phyloP scores from a whole-genome alignment of 2,113 vertebrate genomes.

The Cebus imitator region DNA sequence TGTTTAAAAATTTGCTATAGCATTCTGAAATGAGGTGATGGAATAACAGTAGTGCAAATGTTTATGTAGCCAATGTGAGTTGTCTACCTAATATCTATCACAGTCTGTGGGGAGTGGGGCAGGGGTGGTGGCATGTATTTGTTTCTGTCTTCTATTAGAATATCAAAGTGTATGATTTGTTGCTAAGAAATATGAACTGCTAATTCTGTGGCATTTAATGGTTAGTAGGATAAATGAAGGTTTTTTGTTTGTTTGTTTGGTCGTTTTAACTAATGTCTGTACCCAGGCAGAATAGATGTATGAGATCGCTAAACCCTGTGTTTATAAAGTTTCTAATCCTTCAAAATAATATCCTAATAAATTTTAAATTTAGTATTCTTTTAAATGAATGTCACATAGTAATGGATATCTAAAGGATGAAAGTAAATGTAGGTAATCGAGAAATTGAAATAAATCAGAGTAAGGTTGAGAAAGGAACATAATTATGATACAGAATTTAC shows the following conservation, averaged over 20 bases:
- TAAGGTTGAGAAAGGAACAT: not conserved
- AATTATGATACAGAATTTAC: not conserved
- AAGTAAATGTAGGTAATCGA: not conserved
- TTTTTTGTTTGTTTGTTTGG: not conserved
- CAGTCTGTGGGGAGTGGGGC: no score
- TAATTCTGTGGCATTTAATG: not conserved
- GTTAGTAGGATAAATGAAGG: not conserved
- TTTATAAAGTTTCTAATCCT: constrained; percentile 25
- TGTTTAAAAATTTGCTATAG: not conserved
- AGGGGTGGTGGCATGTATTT: not conserved
- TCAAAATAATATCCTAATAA: constrained; percentile 31
- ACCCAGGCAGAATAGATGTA: not conserved
- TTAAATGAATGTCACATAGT: not conserved
- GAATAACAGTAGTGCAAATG: not conserved
- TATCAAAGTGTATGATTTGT: not conserved
- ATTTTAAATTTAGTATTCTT: constrained; percentile 21
- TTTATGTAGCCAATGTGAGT: not conserved
- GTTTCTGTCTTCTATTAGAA: not conserved
- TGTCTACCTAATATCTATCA: not conserved
- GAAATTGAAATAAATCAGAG: not conserved
- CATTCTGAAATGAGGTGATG: not conserved
- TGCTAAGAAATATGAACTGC: constrained; percentile 13
- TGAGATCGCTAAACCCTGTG: not conserved
- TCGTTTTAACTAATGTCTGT: not conserved
- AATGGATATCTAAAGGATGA: not conserved